Conservation (phyloP, 2,797 vertebrate species). For the Propithecus deckenii region DNA sequence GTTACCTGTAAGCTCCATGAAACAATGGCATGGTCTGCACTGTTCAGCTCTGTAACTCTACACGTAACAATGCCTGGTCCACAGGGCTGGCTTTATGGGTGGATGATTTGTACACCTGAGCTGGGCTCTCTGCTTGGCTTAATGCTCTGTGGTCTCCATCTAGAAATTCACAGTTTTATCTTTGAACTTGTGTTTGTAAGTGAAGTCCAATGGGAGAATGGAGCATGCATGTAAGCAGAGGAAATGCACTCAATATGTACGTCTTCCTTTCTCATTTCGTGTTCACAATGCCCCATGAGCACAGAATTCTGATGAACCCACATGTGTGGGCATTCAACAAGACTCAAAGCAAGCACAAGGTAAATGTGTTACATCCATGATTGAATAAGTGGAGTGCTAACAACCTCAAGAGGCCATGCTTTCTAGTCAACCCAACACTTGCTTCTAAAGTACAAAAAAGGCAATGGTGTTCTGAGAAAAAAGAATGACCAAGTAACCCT, state of each 20-base stretch:
- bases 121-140: background rate
- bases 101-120: background rate
- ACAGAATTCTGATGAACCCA: background rate
- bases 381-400: background rate
- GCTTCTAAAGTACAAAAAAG: background rate
- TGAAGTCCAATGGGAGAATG: background rate
- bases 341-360: background rate
- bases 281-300: background rate
- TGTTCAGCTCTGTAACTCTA: background rate
- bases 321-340: background rate
- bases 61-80: background rate
- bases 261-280: background rate
- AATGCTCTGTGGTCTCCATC: background rate
- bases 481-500: background rate
- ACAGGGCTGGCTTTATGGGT: background rate
- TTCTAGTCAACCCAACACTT: background rate
- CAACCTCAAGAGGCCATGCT: background rate
- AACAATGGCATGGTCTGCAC: background rate
- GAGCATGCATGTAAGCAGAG: background rate
- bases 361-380: background rate
- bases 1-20: background rate
- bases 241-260: background rate
- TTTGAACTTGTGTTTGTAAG: background rate
- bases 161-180: background rate
- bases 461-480: background rate